phyloP scores from a whole-genome alignment of 2,113 vertebrate genomes.

The Ia io region DNA sequence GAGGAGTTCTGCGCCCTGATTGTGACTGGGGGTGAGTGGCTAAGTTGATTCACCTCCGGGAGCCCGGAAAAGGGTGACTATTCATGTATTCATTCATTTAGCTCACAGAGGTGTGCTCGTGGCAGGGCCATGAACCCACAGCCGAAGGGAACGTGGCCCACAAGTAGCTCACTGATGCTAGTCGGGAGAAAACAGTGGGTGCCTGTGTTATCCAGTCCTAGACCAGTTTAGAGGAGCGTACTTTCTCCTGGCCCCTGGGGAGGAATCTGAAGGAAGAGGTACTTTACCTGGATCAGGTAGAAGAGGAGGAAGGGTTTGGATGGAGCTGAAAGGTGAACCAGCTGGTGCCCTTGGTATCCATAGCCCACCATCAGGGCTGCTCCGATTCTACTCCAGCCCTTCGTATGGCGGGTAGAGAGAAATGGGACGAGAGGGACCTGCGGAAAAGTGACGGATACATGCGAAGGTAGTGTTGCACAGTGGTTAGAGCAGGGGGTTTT shows the following conservation, averaged over 20 bases:
- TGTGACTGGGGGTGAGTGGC: background rate
- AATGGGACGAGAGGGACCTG: background rate
- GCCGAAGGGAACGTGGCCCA: background rate
- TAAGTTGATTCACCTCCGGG: background rate
- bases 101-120: background rate
- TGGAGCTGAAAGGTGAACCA: background rate
- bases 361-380: background rate
- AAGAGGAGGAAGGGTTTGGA: background rate
- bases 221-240: background rate
- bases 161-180: background rate
- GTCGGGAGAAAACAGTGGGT: background rate
- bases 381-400: background rate
- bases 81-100: background rate
- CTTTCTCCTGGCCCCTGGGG: background rate
- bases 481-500: no score
- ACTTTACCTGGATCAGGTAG: background rate
- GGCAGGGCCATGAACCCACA: background rate
- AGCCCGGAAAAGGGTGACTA: background rate
- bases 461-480: fast-evolving
- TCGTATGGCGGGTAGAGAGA: no score
- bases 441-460: fast-evolving
- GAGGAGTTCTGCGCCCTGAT: background rate
- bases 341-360: background rate
- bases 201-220: background rate
- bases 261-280: background rate